Base-by-base conservation (phyloP, 2,113 vertebrate genomes). In the Odontophorus gujanensis region DNA sequence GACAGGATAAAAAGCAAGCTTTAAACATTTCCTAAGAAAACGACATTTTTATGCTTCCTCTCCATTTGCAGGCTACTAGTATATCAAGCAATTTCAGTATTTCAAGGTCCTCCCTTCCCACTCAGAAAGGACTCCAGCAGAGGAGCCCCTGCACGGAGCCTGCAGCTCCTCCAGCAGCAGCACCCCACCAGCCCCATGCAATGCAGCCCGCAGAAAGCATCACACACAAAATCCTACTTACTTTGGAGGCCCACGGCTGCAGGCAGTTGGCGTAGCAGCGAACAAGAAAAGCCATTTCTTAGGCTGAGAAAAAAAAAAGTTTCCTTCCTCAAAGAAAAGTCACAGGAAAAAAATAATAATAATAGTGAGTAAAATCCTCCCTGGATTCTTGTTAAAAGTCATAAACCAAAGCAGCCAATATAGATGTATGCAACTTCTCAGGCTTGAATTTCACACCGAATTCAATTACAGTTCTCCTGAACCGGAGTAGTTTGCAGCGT, bases 241-340 rank as follows among this genome's bases (percentile, higher is more conserved):
- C 99, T 99, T 99, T 99, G 97, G 99, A 99, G 97, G 99, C 99
- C 99, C 99, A 99, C 30, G 99, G 99, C 90, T 99, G 99, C 97
- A 99, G 98, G 98, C 99, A 99, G 98, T 99, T 99, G 98, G 99
- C 99, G 73, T 99, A 99, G 98, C 99, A 99, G 97, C 99, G 99
- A 96, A 99, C 99, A 92, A 99, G 99, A 98, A 99, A 99, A 98
- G 99, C 99, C 99, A 99, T 99, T 98, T 98, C 97, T 97, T 93
- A 89, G 88, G 89, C 96, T 98, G 96, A 94, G 97, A 36, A 28
- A 96, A 96, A 40, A 97, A 97, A 98, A 98, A 98, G 98, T 98
- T 99, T 98, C 97, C 97, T 98, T 98, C 98, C 91, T 89, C 81
- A 96, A 97, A 96, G 42, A 89, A 96, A 93, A 97, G 88, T 83